phyloP scores from a whole-genome alignment of 2,113 vertebrate genomes.

The Anseranas semipalmata region DNA sequence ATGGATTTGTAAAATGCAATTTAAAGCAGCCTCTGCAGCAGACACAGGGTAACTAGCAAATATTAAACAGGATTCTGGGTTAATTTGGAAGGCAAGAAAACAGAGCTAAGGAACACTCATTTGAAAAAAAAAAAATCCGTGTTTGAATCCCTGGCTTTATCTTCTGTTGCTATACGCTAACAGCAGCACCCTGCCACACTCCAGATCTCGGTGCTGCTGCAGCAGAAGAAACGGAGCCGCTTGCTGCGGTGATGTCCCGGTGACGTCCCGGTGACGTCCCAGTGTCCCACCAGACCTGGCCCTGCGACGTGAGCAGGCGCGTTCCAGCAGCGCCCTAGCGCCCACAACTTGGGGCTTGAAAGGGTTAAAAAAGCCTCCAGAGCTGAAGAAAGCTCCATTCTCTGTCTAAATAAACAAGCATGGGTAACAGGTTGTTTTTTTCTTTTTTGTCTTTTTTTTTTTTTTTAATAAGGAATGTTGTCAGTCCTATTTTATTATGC shows the following conservation, averaged over 20 bases:
- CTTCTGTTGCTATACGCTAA: background rate
- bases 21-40: background rate
- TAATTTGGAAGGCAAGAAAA: background rate
- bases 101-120: background rate
- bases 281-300: background rate
- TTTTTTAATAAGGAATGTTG: constrained; percentile 58
- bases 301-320: accelerated
- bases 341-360: background rate
- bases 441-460: background rate
- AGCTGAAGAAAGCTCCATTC: background rate
- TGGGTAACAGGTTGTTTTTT: background rate
- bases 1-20: background rate
- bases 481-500: constrained; percentile 66
- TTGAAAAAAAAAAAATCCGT: background rate
- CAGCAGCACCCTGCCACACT: accelerated
- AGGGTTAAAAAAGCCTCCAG: background rate
- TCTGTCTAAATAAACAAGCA: constrained; percentile 57
- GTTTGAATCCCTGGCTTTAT: background rate
- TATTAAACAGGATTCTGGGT: background rate
- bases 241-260: accelerated
- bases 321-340: background rate
- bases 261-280: no score
- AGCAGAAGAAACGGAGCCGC: accelerated
- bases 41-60: background rate
- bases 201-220: background rate